A percentile compares a stretch with the other conserved stretches of the same genome.
Conservation (phyloP, 2,888 invertebrate species). For the Agrotis clavis region DNA sequence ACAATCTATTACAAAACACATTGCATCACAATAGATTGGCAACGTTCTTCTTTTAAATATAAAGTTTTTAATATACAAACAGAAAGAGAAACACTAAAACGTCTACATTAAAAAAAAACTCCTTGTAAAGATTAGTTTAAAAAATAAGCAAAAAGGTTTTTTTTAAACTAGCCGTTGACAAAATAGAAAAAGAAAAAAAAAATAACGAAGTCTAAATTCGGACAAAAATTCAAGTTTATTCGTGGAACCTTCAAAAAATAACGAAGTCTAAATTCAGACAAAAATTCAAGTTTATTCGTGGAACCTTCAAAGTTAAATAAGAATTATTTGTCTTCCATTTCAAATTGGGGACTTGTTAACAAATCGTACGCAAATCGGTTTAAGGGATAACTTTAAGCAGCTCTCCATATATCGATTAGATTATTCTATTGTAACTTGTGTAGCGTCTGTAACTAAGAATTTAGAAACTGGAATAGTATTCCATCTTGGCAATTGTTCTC, state of each 20-base stretch:
- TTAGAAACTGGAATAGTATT: slow-evolving; percentile 32
- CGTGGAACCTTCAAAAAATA: not conserved
- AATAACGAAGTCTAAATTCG: not conserved
- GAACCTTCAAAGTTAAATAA: not conserved
- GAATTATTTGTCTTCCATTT: slow-evolving; percentile 6
- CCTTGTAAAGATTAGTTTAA: no score
- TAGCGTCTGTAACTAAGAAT: slow-evolving; percentile 36
- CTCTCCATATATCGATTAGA: slow-evolving; percentile 51
- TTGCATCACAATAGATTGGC: no score
- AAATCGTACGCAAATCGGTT: slow-evolving; percentile 51
- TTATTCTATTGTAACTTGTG: slow-evolving; percentile 58
- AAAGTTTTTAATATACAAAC: no score
- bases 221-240: not conserved
- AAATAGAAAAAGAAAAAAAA: not conserved
- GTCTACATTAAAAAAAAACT: no score
- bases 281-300: no score
- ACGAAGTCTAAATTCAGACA: not conserved
- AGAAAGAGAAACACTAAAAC: no score
- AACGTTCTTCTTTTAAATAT: no score
- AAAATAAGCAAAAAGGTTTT: no score
- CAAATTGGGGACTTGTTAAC: slow-evolving; percentile 30
- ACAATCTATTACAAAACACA: no score
- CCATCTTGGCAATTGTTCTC: no score
- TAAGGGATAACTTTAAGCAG: slow-evolving; percentile 53
- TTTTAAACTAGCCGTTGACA: no score